phyloP scores from a whole-genome alignment of 2,113 vertebrate species.

The Dromas ardeola region DNA sequence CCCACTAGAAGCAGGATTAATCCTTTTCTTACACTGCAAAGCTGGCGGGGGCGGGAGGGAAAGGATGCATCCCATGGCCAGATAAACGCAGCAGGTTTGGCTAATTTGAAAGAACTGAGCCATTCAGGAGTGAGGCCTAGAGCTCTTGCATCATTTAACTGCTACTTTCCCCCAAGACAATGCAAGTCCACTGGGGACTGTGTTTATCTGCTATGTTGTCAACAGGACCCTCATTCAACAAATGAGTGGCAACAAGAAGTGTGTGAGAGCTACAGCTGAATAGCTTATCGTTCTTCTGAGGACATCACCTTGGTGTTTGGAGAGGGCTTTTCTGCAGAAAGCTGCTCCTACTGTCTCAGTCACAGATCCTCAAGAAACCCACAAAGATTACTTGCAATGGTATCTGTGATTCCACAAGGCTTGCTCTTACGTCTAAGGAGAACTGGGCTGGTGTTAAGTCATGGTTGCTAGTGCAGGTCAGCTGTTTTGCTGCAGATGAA shows the following conservation, averaged over 20 bases:
- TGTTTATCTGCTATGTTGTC: background rate
- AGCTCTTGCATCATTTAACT: background rate
- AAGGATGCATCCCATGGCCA: background rate
- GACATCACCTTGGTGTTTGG: background rate
- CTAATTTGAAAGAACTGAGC: background rate
- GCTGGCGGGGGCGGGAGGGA: background rate
- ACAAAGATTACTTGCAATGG: background rate
- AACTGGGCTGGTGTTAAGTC: background rate
- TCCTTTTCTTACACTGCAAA: background rate
- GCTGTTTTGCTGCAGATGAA: background rate
- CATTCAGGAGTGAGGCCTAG: background rate
- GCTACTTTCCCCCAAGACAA: background rate
- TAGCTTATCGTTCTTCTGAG: background rate
- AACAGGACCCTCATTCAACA: background rate
- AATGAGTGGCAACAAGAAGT: background rate
- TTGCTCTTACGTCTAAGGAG: background rate
- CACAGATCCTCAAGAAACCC: background rate
- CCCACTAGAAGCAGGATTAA: background rate
- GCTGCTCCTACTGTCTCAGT: background rate
- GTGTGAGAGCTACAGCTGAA: background rate
- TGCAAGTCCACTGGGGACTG: background rate
- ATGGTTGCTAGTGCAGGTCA: background rate
- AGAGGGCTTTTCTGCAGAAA: background rate
- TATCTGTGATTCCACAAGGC: background rate
- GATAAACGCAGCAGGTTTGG: background rate